Conservation (phyloP, 30 jellyfish, hydroid and myxozoan genomes). For the Mastigias papua region DNA sequence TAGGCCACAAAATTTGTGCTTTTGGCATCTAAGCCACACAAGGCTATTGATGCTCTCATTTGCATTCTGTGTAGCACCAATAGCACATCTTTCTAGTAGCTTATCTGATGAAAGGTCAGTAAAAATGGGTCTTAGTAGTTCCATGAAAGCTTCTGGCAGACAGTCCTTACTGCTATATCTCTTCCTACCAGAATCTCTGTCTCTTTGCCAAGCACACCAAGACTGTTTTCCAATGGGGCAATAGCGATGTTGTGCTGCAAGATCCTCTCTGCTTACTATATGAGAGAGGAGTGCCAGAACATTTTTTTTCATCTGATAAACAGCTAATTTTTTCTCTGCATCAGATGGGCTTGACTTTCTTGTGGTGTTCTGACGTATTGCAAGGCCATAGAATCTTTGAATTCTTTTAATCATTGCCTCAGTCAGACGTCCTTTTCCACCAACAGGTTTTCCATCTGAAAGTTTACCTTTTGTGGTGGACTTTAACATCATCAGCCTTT, state of each 20-base stretch:
- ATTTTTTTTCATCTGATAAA: conserved; percentile 12
- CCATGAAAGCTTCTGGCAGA: conserved; percentile 21
- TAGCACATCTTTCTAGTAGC: conserved; percentile 25
- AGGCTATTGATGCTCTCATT: conserved; percentile 30
- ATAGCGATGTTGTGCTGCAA: conserved; percentile 7
- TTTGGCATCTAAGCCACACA: conserved; percentile 40
- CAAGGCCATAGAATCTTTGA: background rate
- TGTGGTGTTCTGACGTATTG: background rate
- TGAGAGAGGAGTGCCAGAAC: conserved; percentile 25
- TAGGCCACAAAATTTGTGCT: conserved; percentile 20
- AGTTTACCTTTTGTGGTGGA: too few relatives aligned
- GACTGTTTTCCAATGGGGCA: background rate
- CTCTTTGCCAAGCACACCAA: background rate
- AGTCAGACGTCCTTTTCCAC: too few relatives aligned
- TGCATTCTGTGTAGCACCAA: conserved; percentile 40
- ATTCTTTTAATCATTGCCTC: too few relatives aligned
- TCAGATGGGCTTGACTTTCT: background rate
- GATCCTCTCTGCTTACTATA: background rate
- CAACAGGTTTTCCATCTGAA: too few relatives aligned
- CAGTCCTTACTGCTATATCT: background rate
- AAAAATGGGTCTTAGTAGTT: background rate
- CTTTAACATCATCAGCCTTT: background rate
- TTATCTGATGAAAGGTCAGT: background rate
- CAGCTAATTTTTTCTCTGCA: background rate
- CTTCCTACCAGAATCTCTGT: background rate